A percentile compares a stretch with the other conserved stretches of the same genome.
phyloP scores from a whole-genome alignment of 1,140 invertebrate genomes.

The Caenorhabditis inopinata region DNA sequence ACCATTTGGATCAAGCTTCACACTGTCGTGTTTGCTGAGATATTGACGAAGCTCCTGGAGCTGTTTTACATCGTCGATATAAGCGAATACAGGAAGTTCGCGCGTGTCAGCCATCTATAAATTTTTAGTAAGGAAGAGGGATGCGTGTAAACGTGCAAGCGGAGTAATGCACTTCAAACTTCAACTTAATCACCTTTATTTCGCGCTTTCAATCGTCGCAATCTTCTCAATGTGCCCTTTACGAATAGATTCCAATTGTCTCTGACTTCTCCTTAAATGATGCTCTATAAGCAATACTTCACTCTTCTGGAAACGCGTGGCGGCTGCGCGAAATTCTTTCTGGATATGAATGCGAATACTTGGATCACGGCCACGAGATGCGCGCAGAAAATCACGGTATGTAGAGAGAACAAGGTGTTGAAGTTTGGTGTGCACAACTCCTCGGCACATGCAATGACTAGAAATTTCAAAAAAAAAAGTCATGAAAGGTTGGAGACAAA shows the following conservation, averaged over 20 bases:
- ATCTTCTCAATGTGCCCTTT: slow-evolving; percentile 26
- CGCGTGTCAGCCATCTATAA: slow-evolving; percentile 37
- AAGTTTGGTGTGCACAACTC: slow-evolving; percentile 25
- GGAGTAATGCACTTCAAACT: slow-evolving; percentile 21
- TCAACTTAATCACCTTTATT: slow-evolving; percentile 24
- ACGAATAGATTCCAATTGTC: background rate
- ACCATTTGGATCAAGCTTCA: slow-evolving; percentile 29
- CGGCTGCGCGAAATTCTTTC: slow-evolving; percentile 3
- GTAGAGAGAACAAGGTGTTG: slow-evolving; percentile 20
- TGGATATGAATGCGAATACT: background rate
- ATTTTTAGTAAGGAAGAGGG: background rate
- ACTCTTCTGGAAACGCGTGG: background rate
- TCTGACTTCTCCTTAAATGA: slow-evolving; percentile 18
- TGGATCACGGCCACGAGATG: slow-evolving; percentile 1
- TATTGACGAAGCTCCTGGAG: slow-evolving; percentile 36
- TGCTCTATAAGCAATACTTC: background rate
- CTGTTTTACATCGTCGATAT: slow-evolving; percentile 28
- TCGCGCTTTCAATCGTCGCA: background rate
- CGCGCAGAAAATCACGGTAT: slow-evolving; percentile 19
- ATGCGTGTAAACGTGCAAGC: background rate
- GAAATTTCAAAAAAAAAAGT: background rate
- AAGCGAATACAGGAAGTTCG: slow-evolving; percentile 39
- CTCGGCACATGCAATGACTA: slow-evolving; percentile 11
- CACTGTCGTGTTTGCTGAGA: slow-evolving; percentile 4
- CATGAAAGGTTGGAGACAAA: background rate